Percentiles rank a stretch among this genome's conserved stretches.
Evolutionary conservation across 2,113 vertebrate genomes (phyloP).

Genomic region (Mastomys coucha): DNA sequence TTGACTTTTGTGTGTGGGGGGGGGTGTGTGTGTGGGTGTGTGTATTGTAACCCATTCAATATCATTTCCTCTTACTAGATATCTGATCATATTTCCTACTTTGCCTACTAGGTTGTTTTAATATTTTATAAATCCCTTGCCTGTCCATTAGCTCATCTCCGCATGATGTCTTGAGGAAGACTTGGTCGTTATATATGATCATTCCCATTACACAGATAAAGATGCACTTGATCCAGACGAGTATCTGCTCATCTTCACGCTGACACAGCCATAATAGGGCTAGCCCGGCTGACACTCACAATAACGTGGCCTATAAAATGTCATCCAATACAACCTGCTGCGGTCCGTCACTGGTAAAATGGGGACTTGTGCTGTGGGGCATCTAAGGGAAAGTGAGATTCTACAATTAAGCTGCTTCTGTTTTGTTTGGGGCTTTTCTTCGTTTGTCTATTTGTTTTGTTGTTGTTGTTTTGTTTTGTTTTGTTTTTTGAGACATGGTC

Average conservation of each 20-base stretch:
- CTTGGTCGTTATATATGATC: not conserved
- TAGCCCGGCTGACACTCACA: not conserved
- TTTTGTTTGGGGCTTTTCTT: not conserved
- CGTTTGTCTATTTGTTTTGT: not conserved
- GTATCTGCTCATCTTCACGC: not conserved
- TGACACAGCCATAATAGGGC: fast-evolving
- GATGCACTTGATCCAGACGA: not conserved
- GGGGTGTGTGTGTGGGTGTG: not conserved
- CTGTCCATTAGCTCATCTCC: constrained; percentile 8
- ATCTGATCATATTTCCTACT: not conserved
- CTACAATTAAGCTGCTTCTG: not conserved
- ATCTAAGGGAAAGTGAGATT: not conserved
- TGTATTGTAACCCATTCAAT: not conserved
- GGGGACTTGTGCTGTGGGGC: not conserved
- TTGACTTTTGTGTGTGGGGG: not conserved
- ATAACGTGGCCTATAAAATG: not conserved
- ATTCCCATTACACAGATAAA: constrained; percentile 45
- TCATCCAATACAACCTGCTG: fast-evolving
- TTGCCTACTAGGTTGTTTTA: constrained; percentile 30
- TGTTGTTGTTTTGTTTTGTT: too few species aligned
- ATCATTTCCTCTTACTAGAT: not conserved
- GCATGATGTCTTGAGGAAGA: not conserved
- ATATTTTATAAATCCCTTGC: constrained; percentile 62
- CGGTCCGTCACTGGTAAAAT: not conserved
- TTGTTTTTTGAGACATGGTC: not conserved